These are phyloP conservation scores for Vipera latastei DNA, from an alignment of 2,797 vertebrate species.

Conservation along the genomic window DNA sequence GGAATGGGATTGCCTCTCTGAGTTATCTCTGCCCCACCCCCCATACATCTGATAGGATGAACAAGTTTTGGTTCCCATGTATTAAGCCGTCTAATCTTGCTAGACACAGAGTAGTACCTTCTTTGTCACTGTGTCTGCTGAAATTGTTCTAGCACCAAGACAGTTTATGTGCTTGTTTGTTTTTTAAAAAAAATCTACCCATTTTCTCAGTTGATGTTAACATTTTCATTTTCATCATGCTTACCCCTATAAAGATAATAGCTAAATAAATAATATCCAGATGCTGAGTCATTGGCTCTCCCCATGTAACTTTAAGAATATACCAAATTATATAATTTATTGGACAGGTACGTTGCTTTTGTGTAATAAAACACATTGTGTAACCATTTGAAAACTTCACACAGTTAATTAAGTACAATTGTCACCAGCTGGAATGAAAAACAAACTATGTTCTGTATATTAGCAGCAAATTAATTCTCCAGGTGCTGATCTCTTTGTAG, in stretches of 20 bases:
- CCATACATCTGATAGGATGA: not conserved
- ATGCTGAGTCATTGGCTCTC: not conserved
- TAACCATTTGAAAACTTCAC: not conserved
- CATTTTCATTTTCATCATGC: constrained; percentile 23
- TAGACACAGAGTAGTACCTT: not conserved
- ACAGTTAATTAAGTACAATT: not conserved
- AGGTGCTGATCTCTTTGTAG: not conserved
- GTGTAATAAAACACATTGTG: not conserved
- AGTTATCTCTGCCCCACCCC: not conserved
- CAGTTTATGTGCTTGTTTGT: not conserved
- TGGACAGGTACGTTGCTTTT: not conserved
- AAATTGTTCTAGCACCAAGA: not conserved
- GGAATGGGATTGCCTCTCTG: not conserved
- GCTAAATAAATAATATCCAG: not conserved
- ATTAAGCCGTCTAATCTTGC: not conserved
- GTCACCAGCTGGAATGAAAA: not conserved
- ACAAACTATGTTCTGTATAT: not conserved
- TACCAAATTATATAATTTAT: not conserved
- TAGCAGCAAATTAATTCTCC: not conserved
- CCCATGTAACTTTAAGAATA: not conserved
- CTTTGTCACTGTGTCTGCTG: not conserved
- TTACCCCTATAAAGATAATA: not conserved
- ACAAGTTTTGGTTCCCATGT: not conserved
- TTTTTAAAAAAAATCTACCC: constrained; percentile 23
- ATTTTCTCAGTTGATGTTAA: constrained; percentile 54